phyloP scores from a whole-genome alignment of 2,113 vertebrate genomes.

The Empidonax alnorum region DNA sequence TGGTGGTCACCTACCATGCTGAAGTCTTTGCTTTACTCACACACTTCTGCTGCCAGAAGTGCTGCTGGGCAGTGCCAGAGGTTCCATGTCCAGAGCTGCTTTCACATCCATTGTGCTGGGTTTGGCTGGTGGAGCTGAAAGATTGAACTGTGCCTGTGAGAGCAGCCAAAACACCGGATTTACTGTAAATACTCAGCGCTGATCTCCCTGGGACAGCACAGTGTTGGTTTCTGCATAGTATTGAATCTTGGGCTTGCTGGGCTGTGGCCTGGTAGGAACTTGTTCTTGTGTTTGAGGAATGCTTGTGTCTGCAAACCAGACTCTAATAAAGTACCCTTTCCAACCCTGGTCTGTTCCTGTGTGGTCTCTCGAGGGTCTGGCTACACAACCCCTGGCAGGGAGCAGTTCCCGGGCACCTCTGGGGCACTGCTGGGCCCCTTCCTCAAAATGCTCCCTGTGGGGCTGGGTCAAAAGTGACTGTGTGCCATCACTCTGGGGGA shows the following conservation, averaged over 20 bases:
- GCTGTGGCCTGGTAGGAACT: not conserved
- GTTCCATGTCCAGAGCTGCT: not conserved
- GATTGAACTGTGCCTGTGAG: not conserved
- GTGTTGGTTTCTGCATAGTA: not conserved
- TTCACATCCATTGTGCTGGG: not conserved
- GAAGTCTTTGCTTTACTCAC: not conserved
- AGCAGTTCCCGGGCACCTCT: not conserved
- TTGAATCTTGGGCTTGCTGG: not conserved
- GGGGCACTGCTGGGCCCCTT: not conserved
- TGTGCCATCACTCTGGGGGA: not conserved
- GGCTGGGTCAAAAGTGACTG: not conserved
- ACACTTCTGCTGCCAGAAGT: not conserved
- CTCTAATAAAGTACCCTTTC: constrained; percentile 27
- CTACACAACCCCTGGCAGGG: not conserved
- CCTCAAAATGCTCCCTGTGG: not conserved
- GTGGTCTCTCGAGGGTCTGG: not conserved
- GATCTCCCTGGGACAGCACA: fast-evolving
- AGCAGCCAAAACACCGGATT: not conserved
- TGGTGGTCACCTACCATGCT: not conserved
- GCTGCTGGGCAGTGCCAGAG: not conserved
- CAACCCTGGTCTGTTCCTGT: not conserved
- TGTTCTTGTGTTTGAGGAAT: not conserved
- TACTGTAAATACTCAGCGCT: not conserved
- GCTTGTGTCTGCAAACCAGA: not conserved
- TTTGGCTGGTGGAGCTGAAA: not conserved